Evolutionary conservation across 2,113 vertebrate species (phyloP).

Genomic region (Ceratotherium simum): DNA sequence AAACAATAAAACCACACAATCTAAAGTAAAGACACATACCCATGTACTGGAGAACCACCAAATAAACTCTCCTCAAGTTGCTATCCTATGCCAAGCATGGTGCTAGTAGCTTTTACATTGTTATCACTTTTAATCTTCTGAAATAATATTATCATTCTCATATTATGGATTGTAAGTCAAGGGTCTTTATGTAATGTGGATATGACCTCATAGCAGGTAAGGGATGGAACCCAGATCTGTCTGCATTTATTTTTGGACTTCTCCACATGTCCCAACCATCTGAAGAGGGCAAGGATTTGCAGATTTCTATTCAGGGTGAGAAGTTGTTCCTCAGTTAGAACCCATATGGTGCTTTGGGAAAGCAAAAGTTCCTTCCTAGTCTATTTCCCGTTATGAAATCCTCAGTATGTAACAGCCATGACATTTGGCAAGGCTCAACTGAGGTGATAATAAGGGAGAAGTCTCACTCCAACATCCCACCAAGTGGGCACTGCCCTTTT

Average conservation of each 20-base stretch:
- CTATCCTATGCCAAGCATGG: not conserved
- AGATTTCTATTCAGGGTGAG: not conserved
- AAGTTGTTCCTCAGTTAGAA: slow-evolving; percentile 2
- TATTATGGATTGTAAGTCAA: not conserved
- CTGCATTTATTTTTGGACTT: not conserved
- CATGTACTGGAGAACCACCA: not conserved
- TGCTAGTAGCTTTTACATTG: not conserved
- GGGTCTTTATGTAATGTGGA: not conserved
- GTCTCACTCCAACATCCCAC: not conserved
- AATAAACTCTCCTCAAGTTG: not conserved
- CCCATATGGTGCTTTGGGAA: not conserved
- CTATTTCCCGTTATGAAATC: not conserved
- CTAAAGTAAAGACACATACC: not conserved
- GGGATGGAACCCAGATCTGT: not conserved
- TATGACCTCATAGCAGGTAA: not conserved
- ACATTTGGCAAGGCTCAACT: not conserved
- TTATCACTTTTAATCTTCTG: not conserved
- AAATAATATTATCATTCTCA: not conserved
- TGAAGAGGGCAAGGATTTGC: not conserved
- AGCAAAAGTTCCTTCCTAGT: not conserved
- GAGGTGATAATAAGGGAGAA: not conserved
- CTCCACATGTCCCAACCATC: not conserved
- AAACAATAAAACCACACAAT: too few species aligned
- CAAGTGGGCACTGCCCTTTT: not conserved
- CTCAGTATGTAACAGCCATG: not conserved